Evolutionary conservation across 2,888 invertebrate species (phyloP).

Genomic region (Campoplex nolae): DNA sequence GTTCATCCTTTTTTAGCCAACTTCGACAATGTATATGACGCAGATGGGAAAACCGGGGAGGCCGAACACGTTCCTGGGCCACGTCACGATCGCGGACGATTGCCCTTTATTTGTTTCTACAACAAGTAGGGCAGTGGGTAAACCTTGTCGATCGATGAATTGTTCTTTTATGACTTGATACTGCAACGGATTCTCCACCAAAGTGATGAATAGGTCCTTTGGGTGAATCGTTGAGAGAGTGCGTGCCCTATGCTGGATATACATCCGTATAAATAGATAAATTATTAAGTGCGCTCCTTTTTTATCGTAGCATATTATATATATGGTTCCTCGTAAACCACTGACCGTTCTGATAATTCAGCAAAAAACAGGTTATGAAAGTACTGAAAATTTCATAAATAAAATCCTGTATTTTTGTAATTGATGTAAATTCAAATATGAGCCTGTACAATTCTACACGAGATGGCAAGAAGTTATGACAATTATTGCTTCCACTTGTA

Average conservation of each 20-base stretch:
- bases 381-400: neutral
- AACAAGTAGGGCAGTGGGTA: slow-evolving; percentile 42
- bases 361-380: neutral
- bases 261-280: neutral
- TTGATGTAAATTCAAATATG: neutral
- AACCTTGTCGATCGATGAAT: slow-evolving; percentile 54
- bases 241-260: slow-evolving; percentile 15
- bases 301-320: neutral
- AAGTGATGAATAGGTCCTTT: neutral
- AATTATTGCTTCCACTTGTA: neutral
- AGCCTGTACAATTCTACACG: neutral
- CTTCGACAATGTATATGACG: slow-evolving; percentile 10
- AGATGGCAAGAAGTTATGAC: neutral
- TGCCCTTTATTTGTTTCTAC: slow-evolving; percentile 44
- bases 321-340: neutral
- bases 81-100: slow-evolving; percentile 31
- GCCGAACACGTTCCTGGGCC: slow-evolving; percentile 26
- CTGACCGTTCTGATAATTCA: neutral
- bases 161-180: slow-evolving; percentile 45
- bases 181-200: slow-evolving; percentile 5
- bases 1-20: neutral
- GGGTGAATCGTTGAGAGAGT: neutral
- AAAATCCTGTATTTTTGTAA: neutral
- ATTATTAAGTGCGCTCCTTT: neutral
- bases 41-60: slow-evolving; percentile 14